phyloP scores from a whole-genome alignment of 2,113 vertebrate species.

The Scortum barcoo region DNA sequence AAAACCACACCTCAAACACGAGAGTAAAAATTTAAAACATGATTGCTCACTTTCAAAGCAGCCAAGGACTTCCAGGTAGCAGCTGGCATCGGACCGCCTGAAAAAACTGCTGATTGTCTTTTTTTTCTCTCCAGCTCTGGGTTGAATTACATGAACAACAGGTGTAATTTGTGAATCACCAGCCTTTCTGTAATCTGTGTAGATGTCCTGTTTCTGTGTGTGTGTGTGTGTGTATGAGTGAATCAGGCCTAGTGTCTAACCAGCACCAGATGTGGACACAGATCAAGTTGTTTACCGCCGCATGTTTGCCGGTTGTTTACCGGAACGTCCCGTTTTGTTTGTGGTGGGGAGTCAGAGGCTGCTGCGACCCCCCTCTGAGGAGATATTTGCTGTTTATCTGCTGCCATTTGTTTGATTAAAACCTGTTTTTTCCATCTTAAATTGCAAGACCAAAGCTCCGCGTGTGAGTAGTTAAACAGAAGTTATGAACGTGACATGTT shows the following conservation, averaged over 20 bases:
- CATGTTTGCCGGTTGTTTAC: constrained; percentile 48
- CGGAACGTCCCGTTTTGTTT: constrained; percentile 40
- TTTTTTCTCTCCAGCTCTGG: constrained; percentile 2
- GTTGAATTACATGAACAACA: constrained; percentile 41
- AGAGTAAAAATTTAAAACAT: constrained; percentile 6
- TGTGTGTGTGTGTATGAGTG: background rate
- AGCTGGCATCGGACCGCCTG: constrained; percentile 7
- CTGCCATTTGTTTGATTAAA: background rate
- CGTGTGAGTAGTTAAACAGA: background rate
- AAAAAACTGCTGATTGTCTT: constrained; percentile 40
- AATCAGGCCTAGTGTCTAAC: constrained; percentile 15
- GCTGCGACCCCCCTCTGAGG: constrained; percentile 2
- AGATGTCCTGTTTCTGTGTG: constrained; percentile 16
- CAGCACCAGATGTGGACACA: constrained; percentile 48
- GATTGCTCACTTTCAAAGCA: background rate
- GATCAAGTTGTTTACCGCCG: constrained; percentile 51
- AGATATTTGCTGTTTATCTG: constrained; percentile 1
- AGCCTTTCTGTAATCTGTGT: constrained; percentile 22
- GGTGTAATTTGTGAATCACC: constrained; percentile 54
- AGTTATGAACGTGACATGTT: background rate
- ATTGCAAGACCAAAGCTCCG: background rate
- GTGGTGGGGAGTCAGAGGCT: background rate
- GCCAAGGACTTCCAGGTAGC: constrained; percentile 62
- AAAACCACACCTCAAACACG: constrained; percentile 19
- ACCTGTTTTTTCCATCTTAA: background rate